Evolutionary conservation across 2,888 invertebrate genomes (phyloP), one percentile per base, ranked within the genome.

Genomic region (Hermodice carunculata): DNA sequence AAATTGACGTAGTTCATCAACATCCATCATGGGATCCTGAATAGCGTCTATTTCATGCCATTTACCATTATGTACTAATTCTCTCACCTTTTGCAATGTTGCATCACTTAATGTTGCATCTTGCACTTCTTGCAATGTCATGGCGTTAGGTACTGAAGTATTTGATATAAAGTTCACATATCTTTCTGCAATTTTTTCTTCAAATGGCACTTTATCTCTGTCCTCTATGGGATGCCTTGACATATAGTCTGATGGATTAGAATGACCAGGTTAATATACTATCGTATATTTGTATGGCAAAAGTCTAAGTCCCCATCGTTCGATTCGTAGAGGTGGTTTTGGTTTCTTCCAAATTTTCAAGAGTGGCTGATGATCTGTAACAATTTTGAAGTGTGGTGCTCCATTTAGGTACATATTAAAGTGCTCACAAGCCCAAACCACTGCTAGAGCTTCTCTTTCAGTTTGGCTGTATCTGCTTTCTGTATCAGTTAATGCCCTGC

Each of bases 281-380:
- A 74, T 62, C 17, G 43, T 32, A 37, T 64, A 67, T 26, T 37
- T 57, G 44, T 71, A 73, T 26, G 57, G 68, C 56, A 64, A 66
- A 14, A 75, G 52, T 44, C 64, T 24, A 17, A 77, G 59, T 3
- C 70, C 57, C 76, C 76, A 75, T 32, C 77, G 31, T 60, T 77
- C 69, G 0, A 78, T 69, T 29, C 76, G 61, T 8, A 77, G 71
- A 11, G n/a, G n/a, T n/a, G 67, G 71, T 29, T 69, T 77, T 11
- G 75, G 66, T n/a, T 19, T 69, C 11, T 31, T 43, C 5, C 37
- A 43, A 28, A 67, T 64, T 8, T 78, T 62, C 17, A 67, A 53
- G 26, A 60, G 52, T 24, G 49, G 51, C 29, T 52, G 49, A 28
- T 60, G 58, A 46, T 76, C 70, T 3, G 75, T 58, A 2, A 3